Conservation (phyloP, 1,140 invertebrate genomes). For the Grapholita molesta region DNA sequence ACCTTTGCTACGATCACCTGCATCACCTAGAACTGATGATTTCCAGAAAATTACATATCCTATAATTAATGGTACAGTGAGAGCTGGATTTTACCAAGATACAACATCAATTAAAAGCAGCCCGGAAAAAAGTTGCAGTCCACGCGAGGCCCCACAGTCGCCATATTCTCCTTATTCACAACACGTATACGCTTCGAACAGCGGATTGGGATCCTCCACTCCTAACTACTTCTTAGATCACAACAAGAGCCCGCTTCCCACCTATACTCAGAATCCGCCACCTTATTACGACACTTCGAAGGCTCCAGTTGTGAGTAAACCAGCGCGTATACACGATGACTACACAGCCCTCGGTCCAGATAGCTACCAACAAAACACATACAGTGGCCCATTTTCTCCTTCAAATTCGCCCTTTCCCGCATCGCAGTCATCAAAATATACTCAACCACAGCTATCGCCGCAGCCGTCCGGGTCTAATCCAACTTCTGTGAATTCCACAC, state of each 20-base stretch:
- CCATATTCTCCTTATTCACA: constrained; percentile 81
- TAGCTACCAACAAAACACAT: constrained; percentile 69
- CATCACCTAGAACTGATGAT: constrained; percentile 79
- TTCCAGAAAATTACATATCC: constrained; percentile 82
- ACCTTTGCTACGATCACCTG: constrained; percentile 80
- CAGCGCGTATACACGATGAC: constrained; percentile 52
- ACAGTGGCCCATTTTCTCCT: constrained; percentile 71
- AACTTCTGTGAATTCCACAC: constrained; percentile 26
- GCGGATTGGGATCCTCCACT: constrained; percentile 56
- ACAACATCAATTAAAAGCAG: constrained; percentile 85
- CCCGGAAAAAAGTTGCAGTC: constrained; percentile 85
- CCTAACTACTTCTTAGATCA: constrained; percentile 68
- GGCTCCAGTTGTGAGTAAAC: constrained; percentile 56
- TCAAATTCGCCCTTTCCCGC: constrained; percentile 52
- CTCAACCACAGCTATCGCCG: constrained; percentile 52
- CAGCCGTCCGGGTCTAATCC: constrained; percentile 36
- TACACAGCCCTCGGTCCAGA: constrained; percentile 57
- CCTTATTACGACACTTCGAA: constrained; percentile 78
- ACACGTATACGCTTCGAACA: constrained; percentile 80
- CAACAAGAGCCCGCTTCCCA: constrained; percentile 68
- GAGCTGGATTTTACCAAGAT: constrained; percentile 89
- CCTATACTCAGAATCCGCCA: constrained; percentile 66
- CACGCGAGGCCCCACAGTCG: constrained; percentile 80
- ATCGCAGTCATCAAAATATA: constrained; percentile 50
- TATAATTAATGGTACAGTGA: constrained; percentile 84